phyloP scores from a whole-genome alignment of 1,140 invertebrate genomes.

The Drosophila tani region DNA sequence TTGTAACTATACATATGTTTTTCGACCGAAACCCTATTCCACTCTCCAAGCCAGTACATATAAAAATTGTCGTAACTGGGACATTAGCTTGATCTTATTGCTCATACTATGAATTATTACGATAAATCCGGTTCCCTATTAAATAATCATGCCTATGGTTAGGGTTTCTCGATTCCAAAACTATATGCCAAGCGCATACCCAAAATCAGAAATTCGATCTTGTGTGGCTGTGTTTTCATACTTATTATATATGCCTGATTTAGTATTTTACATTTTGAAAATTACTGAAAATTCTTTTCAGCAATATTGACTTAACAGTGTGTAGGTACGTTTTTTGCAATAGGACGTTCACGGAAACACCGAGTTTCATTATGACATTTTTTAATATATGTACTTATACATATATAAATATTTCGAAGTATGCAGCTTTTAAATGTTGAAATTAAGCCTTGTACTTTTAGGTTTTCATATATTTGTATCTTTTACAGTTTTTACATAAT shows the following conservation, averaged over 20 bases:
- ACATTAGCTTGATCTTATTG: not conserved
- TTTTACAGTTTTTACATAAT: slow-evolving; percentile 6
- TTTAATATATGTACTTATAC: slow-evolving; percentile 28
- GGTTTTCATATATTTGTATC: slow-evolving; percentile 31
- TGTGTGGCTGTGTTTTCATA: not conserved
- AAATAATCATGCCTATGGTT: no score
- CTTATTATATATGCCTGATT: slow-evolving; percentile 23
- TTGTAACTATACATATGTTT: no score
- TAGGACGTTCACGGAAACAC: slow-evolving; percentile 57
- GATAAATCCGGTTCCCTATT: no score
- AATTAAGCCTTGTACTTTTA: slow-evolving; percentile 70
- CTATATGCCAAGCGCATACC: not conserved
- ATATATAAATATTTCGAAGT: slow-evolving; percentile 27
- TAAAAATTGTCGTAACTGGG: no score
- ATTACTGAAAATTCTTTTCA: slow-evolving; percentile 6
- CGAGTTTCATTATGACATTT: slow-evolving; percentile 43
- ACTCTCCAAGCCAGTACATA: no score
- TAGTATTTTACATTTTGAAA: slow-evolving; percentile 13
- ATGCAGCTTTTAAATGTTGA: slow-evolving; percentile 32
- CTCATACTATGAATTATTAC: not conserved
- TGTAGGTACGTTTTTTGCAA: slow-evolving; percentile 57
- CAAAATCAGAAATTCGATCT: not conserved
- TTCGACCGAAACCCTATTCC: no score
- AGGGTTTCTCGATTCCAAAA: not conserved
- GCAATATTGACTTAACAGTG: slow-evolving; percentile 5